phyloP scores from a whole-genome alignment of 2,888 invertebrate genomes.

The Theretra japonica region DNA sequence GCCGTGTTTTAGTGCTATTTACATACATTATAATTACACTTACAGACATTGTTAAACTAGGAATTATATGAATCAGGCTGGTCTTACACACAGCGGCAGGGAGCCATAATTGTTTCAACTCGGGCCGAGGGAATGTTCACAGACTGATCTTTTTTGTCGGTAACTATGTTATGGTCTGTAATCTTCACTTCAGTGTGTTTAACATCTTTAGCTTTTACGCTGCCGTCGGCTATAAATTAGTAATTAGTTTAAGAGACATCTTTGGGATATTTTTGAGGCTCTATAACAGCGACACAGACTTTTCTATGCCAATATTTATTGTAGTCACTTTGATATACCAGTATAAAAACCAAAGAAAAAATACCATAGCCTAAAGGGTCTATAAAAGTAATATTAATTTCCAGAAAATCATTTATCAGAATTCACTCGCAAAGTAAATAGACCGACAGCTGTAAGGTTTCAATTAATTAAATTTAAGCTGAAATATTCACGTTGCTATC shows the following conservation, averaged over 20 bases:
- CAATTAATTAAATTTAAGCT: conserved; percentile 14
- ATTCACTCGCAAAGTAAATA: not conserved
- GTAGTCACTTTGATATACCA: not conserved
- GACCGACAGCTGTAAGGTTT: not conserved
- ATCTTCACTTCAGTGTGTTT: not conserved
- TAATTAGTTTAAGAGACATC: too few relatives aligned
- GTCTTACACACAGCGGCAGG: not conserved
- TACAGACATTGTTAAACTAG: not conserved
- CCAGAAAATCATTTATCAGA: not conserved
- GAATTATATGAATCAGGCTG: not conserved
- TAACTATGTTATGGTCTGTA: not conserved
- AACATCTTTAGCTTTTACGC: not conserved
- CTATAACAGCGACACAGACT: too few relatives aligned
- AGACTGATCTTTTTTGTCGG: not conserved
- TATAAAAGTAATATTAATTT: not conserved
- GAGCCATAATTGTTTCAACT: conserved; percentile 3
- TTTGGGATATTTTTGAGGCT: too few relatives aligned
- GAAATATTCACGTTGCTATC: conserved; percentile 1
- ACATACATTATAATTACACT: not conserved
- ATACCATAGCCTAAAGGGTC: too few relatives aligned
- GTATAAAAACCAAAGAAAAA: not conserved
- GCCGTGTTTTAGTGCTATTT: not conserved
- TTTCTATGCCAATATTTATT: too few relatives aligned
- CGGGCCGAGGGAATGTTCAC: not conserved
- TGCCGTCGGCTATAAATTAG: too few relatives aligned